Percentiles rank a stretch among this genome's conserved stretches.
These are phyloP conservation scores for Myiothlypis chrysogaster DNA, from an alignment of 2,797 vertebrate genomes.

Conservation along the genomic window DNA sequence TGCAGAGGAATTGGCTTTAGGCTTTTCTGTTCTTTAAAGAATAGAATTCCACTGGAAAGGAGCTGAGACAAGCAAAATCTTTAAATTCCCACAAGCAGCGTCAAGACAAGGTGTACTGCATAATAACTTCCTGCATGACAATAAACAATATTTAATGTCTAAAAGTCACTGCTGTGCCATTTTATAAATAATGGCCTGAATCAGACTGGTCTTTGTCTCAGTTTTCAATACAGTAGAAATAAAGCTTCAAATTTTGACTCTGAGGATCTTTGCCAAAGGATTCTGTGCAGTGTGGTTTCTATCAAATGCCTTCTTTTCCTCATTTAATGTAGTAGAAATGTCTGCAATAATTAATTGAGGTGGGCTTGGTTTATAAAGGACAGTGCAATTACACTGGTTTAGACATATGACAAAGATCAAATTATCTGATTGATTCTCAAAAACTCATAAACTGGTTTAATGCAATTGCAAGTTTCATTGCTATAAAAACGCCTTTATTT, in stretches of 20 bases:
- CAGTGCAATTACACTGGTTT: background rate
- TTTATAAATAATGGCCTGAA: background rate
- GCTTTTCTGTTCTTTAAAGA: background rate
- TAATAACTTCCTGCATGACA: background rate
- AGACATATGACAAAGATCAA: background rate
- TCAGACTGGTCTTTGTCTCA: background rate
- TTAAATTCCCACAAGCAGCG: background rate
- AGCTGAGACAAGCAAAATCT: slow-evolving; percentile 10
- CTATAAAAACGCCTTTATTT: background rate
- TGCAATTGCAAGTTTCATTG: background rate
- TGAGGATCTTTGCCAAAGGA: background rate
- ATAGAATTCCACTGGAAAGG: background rate
- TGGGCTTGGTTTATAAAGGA: background rate
- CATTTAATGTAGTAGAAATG: background rate
- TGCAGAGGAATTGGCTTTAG: background rate
- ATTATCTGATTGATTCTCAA: background rate
- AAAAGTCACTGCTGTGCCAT: background rate
- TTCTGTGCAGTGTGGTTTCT: background rate
- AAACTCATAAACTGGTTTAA: background rate
- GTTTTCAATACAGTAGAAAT: background rate
- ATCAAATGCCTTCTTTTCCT: background rate
- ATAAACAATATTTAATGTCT: background rate
- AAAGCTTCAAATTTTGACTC: background rate
- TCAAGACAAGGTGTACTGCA: background rate
- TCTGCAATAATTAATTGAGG: background rate